These are phyloP conservation scores for Mustela nigripes DNA, from an alignment of 2,113 vertebrate species.

Conservation along the genomic window DNA sequence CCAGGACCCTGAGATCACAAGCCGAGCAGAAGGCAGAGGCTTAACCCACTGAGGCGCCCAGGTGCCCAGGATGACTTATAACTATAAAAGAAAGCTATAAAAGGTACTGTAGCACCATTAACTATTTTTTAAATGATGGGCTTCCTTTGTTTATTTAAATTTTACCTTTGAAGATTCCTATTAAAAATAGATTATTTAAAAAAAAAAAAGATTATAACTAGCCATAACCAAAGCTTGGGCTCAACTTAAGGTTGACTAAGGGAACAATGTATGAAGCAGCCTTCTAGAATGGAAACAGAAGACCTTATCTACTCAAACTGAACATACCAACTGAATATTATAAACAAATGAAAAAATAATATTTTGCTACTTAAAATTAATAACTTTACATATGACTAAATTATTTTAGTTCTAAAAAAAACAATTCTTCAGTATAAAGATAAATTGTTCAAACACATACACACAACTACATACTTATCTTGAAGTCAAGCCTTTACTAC, in stretches of 20 bases:
- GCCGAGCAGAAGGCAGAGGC: too few relatives aligned
- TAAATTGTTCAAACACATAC: not conserved
- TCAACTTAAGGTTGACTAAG: not conserved
- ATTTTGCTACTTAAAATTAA: conserved; percentile 42
- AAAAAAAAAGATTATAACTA: conserved; percentile 31
- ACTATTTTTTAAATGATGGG: not conserved
- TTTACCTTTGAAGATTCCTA: conserved; percentile 48
- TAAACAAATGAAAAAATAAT: conserved; percentile 34
- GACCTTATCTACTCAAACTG: conserved; percentile 22
- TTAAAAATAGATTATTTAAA: conserved; percentile 55
- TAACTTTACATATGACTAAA: not conserved
- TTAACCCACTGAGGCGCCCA: too few relatives aligned
- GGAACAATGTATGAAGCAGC: conserved; percentile 37
- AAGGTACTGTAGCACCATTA: not conserved
- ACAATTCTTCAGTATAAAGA: not conserved
- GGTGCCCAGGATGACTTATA: not conserved
- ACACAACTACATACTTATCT: not conserved
- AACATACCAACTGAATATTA: conserved; percentile 10
- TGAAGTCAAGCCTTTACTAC: conserved; percentile 35
- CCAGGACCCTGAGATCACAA: too few relatives aligned
- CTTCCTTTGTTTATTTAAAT: conserved; percentile 38
- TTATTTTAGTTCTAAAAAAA: not conserved
- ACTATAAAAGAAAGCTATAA: conserved; percentile 9
- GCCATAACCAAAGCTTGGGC: not conserved
- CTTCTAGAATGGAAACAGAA: conserved; percentile 58